A percentile compares a stretch with the other conserved stretches of the same genome.
phyloP scores from a whole-genome alignment of 2,888 invertebrate species.

The Phyllotreta cruciferae region DNA sequence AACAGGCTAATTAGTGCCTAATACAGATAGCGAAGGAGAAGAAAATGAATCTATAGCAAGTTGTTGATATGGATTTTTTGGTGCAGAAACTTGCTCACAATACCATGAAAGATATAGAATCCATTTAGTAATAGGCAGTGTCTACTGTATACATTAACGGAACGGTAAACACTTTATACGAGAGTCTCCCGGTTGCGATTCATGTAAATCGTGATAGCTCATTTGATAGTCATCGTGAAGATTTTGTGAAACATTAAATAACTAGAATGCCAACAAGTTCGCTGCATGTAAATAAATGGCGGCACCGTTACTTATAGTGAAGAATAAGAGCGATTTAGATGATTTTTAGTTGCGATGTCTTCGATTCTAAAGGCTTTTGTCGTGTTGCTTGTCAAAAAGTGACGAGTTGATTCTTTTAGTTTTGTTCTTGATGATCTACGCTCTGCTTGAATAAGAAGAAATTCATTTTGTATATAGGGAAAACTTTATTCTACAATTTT shows the following conservation, averaged over 20 bases:
- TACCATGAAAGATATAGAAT: too few species aligned
- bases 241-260: conserved; percentile 33
- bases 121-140: background rate
- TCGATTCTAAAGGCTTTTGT: conserved; percentile 13
- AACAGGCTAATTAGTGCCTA: too few species aligned
- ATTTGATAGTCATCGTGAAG: conserved; percentile 29
- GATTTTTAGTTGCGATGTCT: conserved; percentile 25
- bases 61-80: too few species aligned
- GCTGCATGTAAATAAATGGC: conserved; percentile 31
- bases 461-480: too few species aligned
- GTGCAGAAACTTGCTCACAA: too few species aligned
- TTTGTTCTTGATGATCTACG: too few species aligned
- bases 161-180: conserved; percentile 28
- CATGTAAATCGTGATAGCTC: conserved; percentile 32
- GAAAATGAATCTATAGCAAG: too few species aligned
- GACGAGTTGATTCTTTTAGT: too few species aligned
- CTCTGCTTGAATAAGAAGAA: too few species aligned
- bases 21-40: too few species aligned
- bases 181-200: conserved; percentile 25
- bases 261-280: conserved; percentile 25
- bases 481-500: too few species aligned
- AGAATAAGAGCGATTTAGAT: conserved; percentile 24
- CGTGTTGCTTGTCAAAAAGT: background rate
- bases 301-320: conserved; percentile 27
- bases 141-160: conserved; percentile 32